Percentiles rank a stretch among this genome's conserved stretches.
Evolutionary conservation across 2,113 vertebrate genomes (phyloP).

Genomic region (Chaenogobius annularis): DNA sequence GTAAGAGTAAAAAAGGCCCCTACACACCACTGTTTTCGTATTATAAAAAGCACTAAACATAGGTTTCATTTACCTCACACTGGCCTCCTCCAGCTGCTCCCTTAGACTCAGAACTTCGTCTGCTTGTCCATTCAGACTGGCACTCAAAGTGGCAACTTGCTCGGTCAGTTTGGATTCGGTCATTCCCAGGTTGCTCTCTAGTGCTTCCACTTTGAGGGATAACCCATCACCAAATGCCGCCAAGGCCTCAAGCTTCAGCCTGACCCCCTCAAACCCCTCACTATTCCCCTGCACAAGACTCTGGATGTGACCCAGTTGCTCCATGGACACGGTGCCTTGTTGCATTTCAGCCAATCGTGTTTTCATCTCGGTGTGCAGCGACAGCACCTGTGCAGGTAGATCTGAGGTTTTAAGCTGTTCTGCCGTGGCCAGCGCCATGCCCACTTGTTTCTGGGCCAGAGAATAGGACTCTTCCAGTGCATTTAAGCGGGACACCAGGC

Average conservation of each 20-base stretch:
- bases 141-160: slow-evolving; percentile 30
- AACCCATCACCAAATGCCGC: slow-evolving; percentile 27
- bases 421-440: slow-evolving; percentile 62
- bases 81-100: slow-evolving; percentile 52
- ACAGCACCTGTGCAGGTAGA: slow-evolving; percentile 70
- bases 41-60: background rate
- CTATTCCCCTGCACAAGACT: slow-evolving; percentile 32
- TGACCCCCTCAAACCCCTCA: slow-evolving; percentile 52
- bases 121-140: slow-evolving; percentile 45
- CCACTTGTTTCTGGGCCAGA: slow-evolving; percentile 67
- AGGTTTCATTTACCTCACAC: slow-evolving; percentile 53
- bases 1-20: background rate
- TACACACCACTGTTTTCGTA: background rate
- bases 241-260: slow-evolving; percentile 49
- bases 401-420: slow-evolving; percentile 72
- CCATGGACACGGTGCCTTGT: slow-evolving; percentile 54
- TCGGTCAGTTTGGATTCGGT: slow-evolving; percentile 36
- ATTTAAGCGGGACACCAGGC: slow-evolving; percentile 62
- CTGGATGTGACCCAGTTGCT: slow-evolving; percentile 62
- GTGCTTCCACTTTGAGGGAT: slow-evolving; percentile 45
- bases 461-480: slow-evolving; percentile 65
- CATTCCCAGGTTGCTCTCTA: slow-evolving; percentile 36
- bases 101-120: slow-evolving; percentile 53
- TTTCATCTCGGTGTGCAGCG: slow-evolving; percentile 73
- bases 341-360: slow-evolving; percentile 65